Base-by-base conservation (phyloP, 2,797 vertebrate genomes). In the Leptatherina wallacei region DNA sequence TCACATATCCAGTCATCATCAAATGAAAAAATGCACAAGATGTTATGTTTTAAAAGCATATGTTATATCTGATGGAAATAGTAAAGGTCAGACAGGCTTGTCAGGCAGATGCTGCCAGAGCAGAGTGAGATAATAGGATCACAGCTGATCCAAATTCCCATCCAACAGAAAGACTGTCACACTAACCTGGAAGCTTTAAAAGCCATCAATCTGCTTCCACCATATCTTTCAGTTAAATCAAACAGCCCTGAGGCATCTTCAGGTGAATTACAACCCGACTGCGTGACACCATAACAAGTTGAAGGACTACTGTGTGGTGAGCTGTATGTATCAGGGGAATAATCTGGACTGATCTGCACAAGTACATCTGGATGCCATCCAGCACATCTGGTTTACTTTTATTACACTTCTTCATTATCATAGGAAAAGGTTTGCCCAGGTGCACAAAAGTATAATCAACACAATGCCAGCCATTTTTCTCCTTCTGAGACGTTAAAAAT, bases 241-340 rank as follows among this genome's bases (percentile, higher is more conserved):
- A 75, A 65, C 44, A 60, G 47, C 59, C 81, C 42, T 69, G 30
- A 76, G 59, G 54, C 44, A 1, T 69, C 57, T 54, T 4, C n/a
- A 66, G 32, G 44, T 78, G 72, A 80, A 75, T 78, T 79, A 71
- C 49, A 78, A 58, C 38, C 51, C 54, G 47, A 69, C 57, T 35
- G 30, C 9, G 58, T 42, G 3, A 9, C 30, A 61, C 60, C 36
- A 61, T 44, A 52, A 44, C 52, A 33, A 65, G 29, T 58, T 61
- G n/a, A 62, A 73, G 29, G 38, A 36, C 56, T 52, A 60, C 33
- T 16, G 44, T 65, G 8, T 66, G 10, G 33, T 58, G 22, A 60
- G 40, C 40, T 42, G 68, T 51, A 66, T 60, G 71, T 54, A 32
- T 42, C 35, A 11, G 61, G 29, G 61, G 32, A n/a, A 29, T 42